Conservation (phyloP, 2,888 invertebrate genomes). For the Apamea crenata region DNA sequence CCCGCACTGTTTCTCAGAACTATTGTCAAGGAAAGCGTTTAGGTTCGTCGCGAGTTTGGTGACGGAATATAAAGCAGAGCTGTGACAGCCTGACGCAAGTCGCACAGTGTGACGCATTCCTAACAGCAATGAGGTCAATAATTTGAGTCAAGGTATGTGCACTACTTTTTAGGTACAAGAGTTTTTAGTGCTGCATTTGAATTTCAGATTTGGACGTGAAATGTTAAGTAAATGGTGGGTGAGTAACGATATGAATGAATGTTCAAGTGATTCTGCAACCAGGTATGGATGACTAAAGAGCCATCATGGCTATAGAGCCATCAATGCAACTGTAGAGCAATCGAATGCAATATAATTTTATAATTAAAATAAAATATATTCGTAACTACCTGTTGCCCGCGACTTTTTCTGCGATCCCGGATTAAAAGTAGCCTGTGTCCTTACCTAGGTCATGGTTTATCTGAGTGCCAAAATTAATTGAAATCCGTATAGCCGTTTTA, state of each 20-base stretch:
- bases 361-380: not conserved
- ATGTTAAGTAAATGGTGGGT: conserved; percentile 20
- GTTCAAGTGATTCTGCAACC: not conserved
- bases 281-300: too few relatives aligned
- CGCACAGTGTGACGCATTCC: conserved; percentile 64
- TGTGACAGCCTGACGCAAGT: conserved; percentile 61
- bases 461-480: not conserved
- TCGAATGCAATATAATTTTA: too few relatives aligned
- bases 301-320: too few relatives aligned
- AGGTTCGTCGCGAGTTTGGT: conserved; percentile 59
- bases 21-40: conserved; percentile 76
- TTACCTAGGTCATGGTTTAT: not conserved
- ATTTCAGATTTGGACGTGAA: conserved; percentile 53
- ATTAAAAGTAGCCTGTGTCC: not conserved
- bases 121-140: conserved; percentile 69
- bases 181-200: conserved; percentile 55
- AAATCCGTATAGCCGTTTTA: not conserved
- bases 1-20: conserved; percentile 68
- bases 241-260: conserved; percentile 13
- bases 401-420: not conserved
- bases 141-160: conserved; percentile 70
- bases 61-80: conserved; percentile 70
- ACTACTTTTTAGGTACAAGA: conserved; percentile 55
- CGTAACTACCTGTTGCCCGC: not conserved
- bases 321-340: too few relatives aligned